These are phyloP conservation scores for Bimastos eiseni DNA, from an alignment of 2,888 invertebrate genomes.

Conservation along the genomic window DNA sequence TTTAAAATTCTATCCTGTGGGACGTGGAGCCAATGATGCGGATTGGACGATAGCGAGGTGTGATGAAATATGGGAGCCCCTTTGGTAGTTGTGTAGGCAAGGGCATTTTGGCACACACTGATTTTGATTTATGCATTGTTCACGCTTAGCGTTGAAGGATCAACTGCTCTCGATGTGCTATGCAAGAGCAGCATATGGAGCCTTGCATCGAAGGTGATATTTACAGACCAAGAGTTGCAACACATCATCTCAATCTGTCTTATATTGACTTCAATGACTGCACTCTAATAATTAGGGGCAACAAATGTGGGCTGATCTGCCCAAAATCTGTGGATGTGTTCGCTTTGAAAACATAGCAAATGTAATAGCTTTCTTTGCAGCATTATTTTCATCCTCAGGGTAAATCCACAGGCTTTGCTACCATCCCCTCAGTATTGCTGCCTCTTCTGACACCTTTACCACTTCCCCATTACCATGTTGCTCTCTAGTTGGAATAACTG, in stretches of 20 bases:
- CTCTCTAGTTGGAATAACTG: not conserved
- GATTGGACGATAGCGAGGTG: not conserved
- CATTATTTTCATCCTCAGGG: too few species aligned
- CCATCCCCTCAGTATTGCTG: too few species aligned
- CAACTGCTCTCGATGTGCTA: not conserved
- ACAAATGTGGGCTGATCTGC: not conserved
- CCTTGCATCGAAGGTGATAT: not conserved
- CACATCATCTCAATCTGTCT: not conserved
- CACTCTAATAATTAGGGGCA: not conserved
- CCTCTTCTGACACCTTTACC: too few species aligned
- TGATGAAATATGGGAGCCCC: constrained; percentile 3
- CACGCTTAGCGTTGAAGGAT: not conserved
- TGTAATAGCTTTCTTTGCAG: not conserved
- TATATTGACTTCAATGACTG: not conserved
- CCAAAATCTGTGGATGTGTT: not conserved
- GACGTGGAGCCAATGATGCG: not conserved
- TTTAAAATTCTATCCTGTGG: not conserved
- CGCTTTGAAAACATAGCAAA: not conserved
- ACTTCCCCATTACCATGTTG: too few species aligned
- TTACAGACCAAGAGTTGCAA: not conserved
- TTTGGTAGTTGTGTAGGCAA: not conserved
- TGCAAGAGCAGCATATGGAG: not conserved
- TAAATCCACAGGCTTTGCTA: too few species aligned
- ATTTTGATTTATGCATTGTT: constrained; percentile 2
- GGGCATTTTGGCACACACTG: not conserved